These are phyloP conservation scores for Dendrolimus houi DNA, from an alignment of 2,888 invertebrate species.

Conservation along the genomic window DNA sequence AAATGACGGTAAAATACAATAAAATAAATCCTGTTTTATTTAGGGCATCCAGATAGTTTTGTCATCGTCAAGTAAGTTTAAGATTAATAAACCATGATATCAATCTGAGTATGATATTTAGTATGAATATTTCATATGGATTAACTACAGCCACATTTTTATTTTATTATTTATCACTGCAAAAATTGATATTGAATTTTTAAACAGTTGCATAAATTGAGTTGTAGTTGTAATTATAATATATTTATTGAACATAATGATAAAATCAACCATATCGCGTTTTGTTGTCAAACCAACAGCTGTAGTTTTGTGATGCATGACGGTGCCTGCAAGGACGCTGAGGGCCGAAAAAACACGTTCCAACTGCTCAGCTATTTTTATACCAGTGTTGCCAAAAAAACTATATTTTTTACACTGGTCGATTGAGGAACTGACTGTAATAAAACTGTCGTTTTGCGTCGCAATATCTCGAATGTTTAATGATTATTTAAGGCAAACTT, in stretches of 20 bases:
- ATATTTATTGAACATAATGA: slow-evolving; percentile 12
- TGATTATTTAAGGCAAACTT: not conserved
- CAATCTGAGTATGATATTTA: too few species aligned
- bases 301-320: slow-evolving; percentile 45
- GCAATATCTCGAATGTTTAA: not conserved
- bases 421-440: slow-evolving; percentile 10
- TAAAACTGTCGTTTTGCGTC: not conserved
- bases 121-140: too few species aligned
- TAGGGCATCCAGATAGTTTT: too few species aligned
- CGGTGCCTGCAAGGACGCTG: slow-evolving; percentile 54
- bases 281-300: slow-evolving; percentile 64
- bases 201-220: too few species aligned
- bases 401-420: slow-evolving; percentile 16
- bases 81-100: too few species aligned
- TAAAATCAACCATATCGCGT: slow-evolving; percentile 9
- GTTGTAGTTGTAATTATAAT: too few species aligned
- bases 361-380: slow-evolving; percentile 26
- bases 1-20: too few species aligned
- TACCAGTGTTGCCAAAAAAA: slow-evolving; percentile 21
- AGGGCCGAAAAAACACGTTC: slow-evolving; percentile 33
- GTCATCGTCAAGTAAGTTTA: too few species aligned
- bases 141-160: too few species aligned
- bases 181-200: too few species aligned
- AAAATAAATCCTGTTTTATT: too few species aligned
- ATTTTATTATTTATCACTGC: too few species aligned